phyloP scores from a whole-genome alignment of 2,797 vertebrate species.

The Sebastes oblongus region DNA sequence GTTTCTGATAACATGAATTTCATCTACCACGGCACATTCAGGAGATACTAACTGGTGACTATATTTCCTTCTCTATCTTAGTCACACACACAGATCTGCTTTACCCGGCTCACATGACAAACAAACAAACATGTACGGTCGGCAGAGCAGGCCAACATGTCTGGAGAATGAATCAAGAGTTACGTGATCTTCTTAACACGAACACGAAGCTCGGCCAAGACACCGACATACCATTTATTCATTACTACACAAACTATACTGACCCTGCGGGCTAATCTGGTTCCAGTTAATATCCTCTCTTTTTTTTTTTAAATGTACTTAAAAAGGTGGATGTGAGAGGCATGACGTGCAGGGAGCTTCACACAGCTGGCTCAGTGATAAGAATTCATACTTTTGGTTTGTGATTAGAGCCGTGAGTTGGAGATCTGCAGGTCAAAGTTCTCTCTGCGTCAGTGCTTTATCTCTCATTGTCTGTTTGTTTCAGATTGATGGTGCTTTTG shows the following conservation, averaged over 20 bases:
- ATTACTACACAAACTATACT: neutral
- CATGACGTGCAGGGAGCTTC: neutral
- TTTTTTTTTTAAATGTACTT: neutral
- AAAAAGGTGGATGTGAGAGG: neutral
- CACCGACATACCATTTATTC: too few species aligned
- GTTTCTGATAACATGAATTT: neutral
- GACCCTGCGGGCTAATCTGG: neutral
- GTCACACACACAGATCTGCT: slow-evolving; percentile 1
- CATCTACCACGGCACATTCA: neutral
- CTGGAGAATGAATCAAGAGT: neutral
- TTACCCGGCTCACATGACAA: slow-evolving; percentile 40
- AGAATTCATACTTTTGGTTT: slow-evolving; percentile 22
- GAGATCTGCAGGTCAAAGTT: slow-evolving; percentile 79
- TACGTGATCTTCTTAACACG: slow-evolving; percentile 10
- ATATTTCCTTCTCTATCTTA: neutral
- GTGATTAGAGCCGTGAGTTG: slow-evolving; percentile 62
- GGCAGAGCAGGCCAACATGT: slow-evolving; percentile 14
- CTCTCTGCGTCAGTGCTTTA: slow-evolving; percentile 45
- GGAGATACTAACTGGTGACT: neutral
- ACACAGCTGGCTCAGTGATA: slow-evolving; percentile 30
- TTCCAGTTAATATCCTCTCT: neutral
- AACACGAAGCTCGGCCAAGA: neutral
- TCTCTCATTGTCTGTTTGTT: slow-evolving; percentile 39
- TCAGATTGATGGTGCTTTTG: neutral
- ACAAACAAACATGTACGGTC: slow-evolving; percentile 13